phyloP scores from a whole-genome alignment of 2,888 invertebrate genomes.

The Cantharis lateralis region DNA sequence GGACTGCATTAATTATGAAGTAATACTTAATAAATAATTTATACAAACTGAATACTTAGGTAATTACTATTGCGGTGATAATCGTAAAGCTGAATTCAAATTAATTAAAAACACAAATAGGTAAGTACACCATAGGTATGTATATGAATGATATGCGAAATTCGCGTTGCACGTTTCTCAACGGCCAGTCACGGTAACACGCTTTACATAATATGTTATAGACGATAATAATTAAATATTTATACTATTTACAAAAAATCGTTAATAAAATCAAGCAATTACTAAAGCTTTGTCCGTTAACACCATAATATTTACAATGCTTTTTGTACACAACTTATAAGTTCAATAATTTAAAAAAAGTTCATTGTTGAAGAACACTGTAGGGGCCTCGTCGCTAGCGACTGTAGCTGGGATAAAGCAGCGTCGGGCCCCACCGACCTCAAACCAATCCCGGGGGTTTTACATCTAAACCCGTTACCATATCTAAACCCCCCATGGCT shows the following conservation, averaged over 20 bases:
- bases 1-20: slow-evolving; percentile 5
- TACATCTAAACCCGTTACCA: slow-evolving; percentile 70
- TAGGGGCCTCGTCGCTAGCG: slow-evolving; percentile 48
- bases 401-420: slow-evolving; percentile 54
- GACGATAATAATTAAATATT: slow-evolving; percentile 48
- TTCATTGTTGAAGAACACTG: slow-evolving; percentile 35
- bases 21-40: slow-evolving; percentile 30
- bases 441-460: slow-evolving; percentile 77
- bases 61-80: slow-evolving; percentile 27
- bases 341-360: slow-evolving; percentile 13
- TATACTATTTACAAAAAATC: slow-evolving; percentile 50
- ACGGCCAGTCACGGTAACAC: slow-evolving; percentile 48
- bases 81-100: slow-evolving; percentile 22
- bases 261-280: slow-evolving; percentile 38
- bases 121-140: slow-evolving; percentile 16
- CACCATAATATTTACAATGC: slow-evolving; percentile 42
- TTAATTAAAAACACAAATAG: slow-evolving; percentile 29
- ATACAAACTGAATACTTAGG: slow-evolving; percentile 15
- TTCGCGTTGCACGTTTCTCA: slow-evolving; percentile 48
- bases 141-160: slow-evolving; percentile 43
- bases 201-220: slow-evolving; percentile 35
- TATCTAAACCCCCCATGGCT: slow-evolving; percentile 60
- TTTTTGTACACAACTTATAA: slow-evolving; percentile 32
- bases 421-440: slow-evolving; percentile 74
- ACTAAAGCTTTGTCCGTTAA: slow-evolving; percentile 48